Evolutionary conservation across 2,888 invertebrate genomes (phyloP).

Genomic region (Agriopis marginaria): DNA sequence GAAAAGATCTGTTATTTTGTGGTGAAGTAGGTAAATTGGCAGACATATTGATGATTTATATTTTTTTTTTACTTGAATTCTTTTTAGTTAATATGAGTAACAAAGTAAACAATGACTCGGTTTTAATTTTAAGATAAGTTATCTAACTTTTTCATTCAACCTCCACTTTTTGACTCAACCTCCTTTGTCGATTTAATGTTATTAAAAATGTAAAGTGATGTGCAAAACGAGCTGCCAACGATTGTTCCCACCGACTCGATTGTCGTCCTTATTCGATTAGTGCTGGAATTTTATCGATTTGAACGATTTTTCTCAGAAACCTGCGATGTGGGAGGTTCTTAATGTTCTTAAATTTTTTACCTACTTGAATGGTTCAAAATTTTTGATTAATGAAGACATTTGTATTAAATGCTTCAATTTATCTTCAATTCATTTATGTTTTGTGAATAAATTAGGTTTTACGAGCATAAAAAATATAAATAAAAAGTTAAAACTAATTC

Average conservation of each 20-base stretch:
- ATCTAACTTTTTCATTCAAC: slow-evolving; percentile 17
- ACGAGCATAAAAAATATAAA: neutral
- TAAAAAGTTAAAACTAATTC: neutral
- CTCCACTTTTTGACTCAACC: slow-evolving; percentile 20
- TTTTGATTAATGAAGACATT: slow-evolving; percentile 79
- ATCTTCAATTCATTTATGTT: slow-evolving; percentile 13
- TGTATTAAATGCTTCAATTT: slow-evolving; percentile 41
- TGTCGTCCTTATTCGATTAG: slow-evolving; percentile 73
- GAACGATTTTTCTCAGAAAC: slow-evolving; percentile 76
- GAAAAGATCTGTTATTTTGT: neutral
- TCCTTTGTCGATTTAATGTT: slow-evolving; percentile 46
- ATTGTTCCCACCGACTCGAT: slow-evolving; percentile 63
- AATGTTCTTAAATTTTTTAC: slow-evolving; percentile 58
- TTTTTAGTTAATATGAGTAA: neutral
- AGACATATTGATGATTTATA: neutral
- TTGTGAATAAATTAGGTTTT: neutral
- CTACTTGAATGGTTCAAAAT: slow-evolving; percentile 52
- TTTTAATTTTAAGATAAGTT: neutral
- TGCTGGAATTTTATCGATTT: slow-evolving; percentile 72
- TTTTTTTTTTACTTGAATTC: too few relatives aligned
- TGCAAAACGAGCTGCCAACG: slow-evolving; percentile 47
- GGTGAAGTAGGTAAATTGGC: neutral
- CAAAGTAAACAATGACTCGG: neutral
- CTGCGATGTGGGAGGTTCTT: slow-evolving; percentile 75
- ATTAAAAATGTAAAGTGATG: slow-evolving; percentile 56